Evolutionary conservation across 2,888 invertebrate genomes (phyloP), one percentile per base, ranked within the genome.

Genomic region (Chloromyia formosa): DNA sequence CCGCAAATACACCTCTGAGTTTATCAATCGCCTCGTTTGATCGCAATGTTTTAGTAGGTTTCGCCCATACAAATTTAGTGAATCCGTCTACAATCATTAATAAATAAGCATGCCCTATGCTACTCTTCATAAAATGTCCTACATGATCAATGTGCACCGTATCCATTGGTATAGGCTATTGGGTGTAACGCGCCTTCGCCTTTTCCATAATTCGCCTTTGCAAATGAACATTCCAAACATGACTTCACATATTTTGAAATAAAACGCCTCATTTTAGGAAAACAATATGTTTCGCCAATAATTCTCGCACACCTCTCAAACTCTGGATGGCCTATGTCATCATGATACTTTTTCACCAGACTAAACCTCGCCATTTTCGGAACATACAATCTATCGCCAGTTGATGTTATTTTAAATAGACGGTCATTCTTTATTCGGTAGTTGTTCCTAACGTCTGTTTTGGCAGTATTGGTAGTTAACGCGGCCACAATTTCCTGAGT

Each of bases 231-330:
- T 14, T 74, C 62, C 45, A 75, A 35, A 62, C 72, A 77, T 5
- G 74, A 16, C 5, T 64, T 69, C 1, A 74, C 42, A 45, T 75
- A 75, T 16, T 74, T 22, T 23, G 42, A 53, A 56, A 61, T 62
- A 23, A 74, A 71, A 14, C 14, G 27, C 27, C 27, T 4, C 27
- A 35, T 35, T 35, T 35, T 35, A 2, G 27, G 27, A 35, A 35
- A 35, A 54, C 16, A 75, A 45, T 64, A 75, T 1, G 35, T 3
- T 56, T 75, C 54, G 10, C 9, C 7, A 10, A 53, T 45, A 62
- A 83, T 12, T 78, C 77, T 9, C 18, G 4, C 12, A 16, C 5
- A 10, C 22, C 69, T 74, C 12, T 45, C 66, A 45, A 66, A 12
- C 5, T 16, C 42, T 7, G 20, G 20, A 66, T 66, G 66, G 9